Evolutionary conservation across 2,888 invertebrate genomes (phyloP).

Genomic region (Spilosoma lubricipeda): DNA sequence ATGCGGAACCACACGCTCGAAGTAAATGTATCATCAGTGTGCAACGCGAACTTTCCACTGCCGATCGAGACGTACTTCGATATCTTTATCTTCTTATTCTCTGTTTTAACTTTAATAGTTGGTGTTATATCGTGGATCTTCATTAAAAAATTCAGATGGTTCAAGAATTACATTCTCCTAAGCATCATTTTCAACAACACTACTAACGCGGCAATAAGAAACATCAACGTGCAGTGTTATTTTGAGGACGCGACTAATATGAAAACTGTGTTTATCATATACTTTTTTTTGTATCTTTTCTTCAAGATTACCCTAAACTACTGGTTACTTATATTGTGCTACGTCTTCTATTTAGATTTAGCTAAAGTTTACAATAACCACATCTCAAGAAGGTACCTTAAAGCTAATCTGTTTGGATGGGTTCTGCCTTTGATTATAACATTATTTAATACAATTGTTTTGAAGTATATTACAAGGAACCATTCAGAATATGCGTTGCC

Average conservation of each 20-base stretch:
- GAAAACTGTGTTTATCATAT: not conserved
- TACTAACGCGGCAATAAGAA: constrained; percentile 9
- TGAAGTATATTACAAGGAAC: not conserved
- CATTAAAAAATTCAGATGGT: constrained; percentile 2
- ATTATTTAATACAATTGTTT: not conserved
- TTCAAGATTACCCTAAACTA: constrained; percentile 23
- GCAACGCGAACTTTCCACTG: not conserved
- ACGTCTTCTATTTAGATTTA: constrained; percentile 30
- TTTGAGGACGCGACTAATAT: not conserved
- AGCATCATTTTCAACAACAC: constrained; percentile 29
- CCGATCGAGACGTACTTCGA: not conserved
- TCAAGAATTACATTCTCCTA: constrained; percentile 31
- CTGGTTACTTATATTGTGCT: constrained; percentile 39
- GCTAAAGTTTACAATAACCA: constrained; percentile 25
- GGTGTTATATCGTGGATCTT: constrained; percentile 1
- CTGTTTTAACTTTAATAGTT: not conserved
- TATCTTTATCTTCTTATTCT: not conserved
- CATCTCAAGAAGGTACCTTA: constrained; percentile 18
- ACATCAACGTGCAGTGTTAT: constrained; percentile 2
- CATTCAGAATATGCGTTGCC: not conserved
- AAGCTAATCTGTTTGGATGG: constrained; percentile 12
- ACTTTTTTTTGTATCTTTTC: constrained; percentile 12
- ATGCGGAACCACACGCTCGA: not conserved
- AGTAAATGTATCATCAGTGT: not conserved
- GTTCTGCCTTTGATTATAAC: not conserved